Percentiles rank a stretch among this genome's conserved stretches.
Conservation (phyloP, 2,113 vertebrate genomes). For the Eolophus roseicapilla region DNA sequence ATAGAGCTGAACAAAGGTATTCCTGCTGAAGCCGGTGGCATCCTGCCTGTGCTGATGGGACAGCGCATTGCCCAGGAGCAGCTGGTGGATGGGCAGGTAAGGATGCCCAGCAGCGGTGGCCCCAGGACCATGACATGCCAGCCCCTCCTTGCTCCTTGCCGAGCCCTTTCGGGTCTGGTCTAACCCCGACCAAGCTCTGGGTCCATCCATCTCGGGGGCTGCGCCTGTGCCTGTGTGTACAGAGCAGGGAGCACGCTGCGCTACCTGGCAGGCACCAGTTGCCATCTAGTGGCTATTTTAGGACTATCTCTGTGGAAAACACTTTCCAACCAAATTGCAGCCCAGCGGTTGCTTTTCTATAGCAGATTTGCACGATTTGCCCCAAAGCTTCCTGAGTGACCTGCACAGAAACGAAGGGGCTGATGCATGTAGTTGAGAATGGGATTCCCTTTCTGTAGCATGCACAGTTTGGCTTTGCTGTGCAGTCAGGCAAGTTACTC, state of each 20-base stretch:
- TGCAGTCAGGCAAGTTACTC: background rate
- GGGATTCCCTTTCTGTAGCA: too few relatives aligned
- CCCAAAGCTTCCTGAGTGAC: background rate
- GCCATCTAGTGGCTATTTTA: conserved; percentile 37
- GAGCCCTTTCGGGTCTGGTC: rapidly evolving
- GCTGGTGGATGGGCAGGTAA: background rate
- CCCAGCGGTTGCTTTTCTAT: background rate
- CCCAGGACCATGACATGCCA: rapidly evolving
- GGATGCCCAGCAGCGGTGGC: background rate
- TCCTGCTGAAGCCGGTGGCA: background rate
- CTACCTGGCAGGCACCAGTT: background rate
- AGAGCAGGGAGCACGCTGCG: rapidly evolving
- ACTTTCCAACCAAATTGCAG: rapidly evolving
- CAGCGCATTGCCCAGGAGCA: background rate
- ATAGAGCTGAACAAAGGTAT: rapidly evolving
- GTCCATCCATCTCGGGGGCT: background rate
- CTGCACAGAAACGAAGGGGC: background rate
- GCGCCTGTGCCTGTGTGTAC: rapidly evolving
- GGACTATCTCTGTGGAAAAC: background rate
- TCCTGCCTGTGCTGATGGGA: background rate
- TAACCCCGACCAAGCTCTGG: rapidly evolving
- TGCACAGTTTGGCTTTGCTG: background rate
- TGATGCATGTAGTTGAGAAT: rapidly evolving
- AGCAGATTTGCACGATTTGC: background rate
- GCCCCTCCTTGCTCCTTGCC: background rate